A percentile compares a stretch with the other conserved stretches of the same genome.
Conservation (phyloP, 2,888 invertebrate genomes). For the Temnothorax unifasciatus region DNA sequence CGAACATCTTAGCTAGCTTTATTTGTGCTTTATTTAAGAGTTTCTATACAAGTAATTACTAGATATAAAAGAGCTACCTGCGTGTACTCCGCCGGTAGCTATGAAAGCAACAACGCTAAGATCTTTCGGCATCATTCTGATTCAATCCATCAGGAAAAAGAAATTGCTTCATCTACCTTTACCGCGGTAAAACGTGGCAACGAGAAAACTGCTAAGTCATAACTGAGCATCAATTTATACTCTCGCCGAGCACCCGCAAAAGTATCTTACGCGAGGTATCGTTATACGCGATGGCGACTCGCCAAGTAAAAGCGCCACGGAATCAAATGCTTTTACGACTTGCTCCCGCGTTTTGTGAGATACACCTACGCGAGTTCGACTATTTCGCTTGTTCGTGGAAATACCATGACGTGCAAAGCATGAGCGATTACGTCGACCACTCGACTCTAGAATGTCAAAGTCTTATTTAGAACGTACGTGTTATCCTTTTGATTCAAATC, state of each 20-base stretch:
- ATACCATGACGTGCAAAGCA: constrained; percentile 5
- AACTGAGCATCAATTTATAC: constrained; percentile 49
- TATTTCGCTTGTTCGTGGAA: constrained; percentile 16
- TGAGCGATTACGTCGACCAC: background rate
- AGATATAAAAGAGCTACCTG: background rate
- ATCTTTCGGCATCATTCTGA: constrained; percentile 21
- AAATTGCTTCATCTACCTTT: constrained; percentile 17
- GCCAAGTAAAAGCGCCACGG: constrained; percentile 41
- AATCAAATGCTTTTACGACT: constrained; percentile 40
- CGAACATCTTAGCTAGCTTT: background rate
- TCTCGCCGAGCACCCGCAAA: constrained; percentile 30
- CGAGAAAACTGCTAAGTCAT: constrained; percentile 49
- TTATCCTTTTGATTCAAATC: background rate
- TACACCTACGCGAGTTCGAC: constrained; percentile 1
- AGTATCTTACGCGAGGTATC: constrained; percentile 45
- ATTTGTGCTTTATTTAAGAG: background rate
- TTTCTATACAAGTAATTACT: constrained; percentile 21
- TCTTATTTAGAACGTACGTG: background rate
- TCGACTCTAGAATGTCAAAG: background rate
- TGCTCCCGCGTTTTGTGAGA: constrained; percentile 12
- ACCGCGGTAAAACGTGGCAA: constrained; percentile 4
- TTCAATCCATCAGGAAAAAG: constrained; percentile 32
- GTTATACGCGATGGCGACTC: constrained; percentile 42
- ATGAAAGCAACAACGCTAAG: constrained; percentile 18
- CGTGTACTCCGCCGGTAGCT: background rate